Evolutionary conservation across 2,797 vertebrate genomes (phyloP).

Genomic region (Buceros bicornis): DNA sequence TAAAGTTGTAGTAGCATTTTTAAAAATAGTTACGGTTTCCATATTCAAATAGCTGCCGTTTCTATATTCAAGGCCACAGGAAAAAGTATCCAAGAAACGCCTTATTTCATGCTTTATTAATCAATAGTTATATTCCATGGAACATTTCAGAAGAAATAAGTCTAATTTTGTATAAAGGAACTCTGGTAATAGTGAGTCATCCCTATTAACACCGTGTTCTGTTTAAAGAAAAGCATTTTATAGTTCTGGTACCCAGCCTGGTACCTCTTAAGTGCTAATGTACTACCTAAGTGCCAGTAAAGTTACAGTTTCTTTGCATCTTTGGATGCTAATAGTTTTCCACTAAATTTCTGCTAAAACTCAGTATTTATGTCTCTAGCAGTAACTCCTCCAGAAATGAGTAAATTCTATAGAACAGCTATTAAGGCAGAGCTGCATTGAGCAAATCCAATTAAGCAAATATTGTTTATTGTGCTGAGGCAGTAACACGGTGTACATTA

Average conservation of each 20-base stretch:
- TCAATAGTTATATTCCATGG: neutral
- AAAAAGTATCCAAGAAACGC: neutral
- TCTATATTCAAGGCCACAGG: neutral
- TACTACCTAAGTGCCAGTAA: neutral
- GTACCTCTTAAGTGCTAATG: neutral
- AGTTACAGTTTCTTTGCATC: neutral
- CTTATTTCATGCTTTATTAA: neutral
- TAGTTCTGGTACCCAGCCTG: neutral
- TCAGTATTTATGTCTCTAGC: neutral
- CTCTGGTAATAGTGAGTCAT: neutral
- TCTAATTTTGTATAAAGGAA: neutral
- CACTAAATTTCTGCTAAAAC: neutral
- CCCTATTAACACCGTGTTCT: neutral
- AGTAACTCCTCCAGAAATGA: neutral
- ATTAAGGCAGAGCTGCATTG: neutral
- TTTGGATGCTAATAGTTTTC: neutral
- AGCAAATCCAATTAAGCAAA: conserved; percentile 14
- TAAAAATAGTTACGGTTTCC: neutral
- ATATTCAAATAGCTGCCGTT: neutral
- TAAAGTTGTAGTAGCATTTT: neutral
- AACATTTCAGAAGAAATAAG: neutral
- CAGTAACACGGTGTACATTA: neutral
- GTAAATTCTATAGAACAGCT: neutral
- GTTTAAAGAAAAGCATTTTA: neutral
- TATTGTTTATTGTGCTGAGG: conserved; percentile 32